phyloP scores from a whole-genome alignment of 2,113 vertebrate genomes.

The Siniperca knerii region DNA sequence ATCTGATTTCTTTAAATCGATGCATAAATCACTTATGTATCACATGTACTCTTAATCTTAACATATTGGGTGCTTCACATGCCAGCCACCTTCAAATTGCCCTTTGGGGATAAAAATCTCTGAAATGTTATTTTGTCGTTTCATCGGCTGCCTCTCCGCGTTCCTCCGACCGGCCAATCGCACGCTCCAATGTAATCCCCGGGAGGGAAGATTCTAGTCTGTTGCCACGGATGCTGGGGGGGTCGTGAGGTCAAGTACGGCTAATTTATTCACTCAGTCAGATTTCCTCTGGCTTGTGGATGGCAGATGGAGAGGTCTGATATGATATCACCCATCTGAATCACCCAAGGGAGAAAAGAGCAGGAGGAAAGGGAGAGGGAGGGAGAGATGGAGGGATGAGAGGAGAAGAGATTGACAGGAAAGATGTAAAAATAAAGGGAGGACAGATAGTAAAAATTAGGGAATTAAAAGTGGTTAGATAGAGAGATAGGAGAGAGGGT shows the following conservation, averaged over 20 bases:
- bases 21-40: slow-evolving; percentile 13
- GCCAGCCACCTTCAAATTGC: slow-evolving; percentile 76
- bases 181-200: slow-evolving; percentile 76
- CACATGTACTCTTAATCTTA: slow-evolving; percentile 48
- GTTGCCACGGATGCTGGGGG: slow-evolving; percentile 74
- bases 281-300: slow-evolving; percentile 84
- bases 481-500: slow-evolving; percentile 60
- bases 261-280: slow-evolving; percentile 90
- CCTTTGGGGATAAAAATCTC: slow-evolving; percentile 78
- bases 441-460: slow-evolving; percentile 69
- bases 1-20: slow-evolving; percentile 24
- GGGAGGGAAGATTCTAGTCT: slow-evolving; percentile 74
- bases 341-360: slow-evolving; percentile 76
- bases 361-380: slow-evolving; percentile 33
- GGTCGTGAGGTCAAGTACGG: slow-evolving; percentile 85
- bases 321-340: slow-evolving; percentile 85
- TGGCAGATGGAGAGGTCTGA: slow-evolving; percentile 85
- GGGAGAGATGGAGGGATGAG: slow-evolving; percentile 63
- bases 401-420: slow-evolving; percentile 73
- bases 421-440: slow-evolving; percentile 62
- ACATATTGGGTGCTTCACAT: slow-evolving; percentile 64
- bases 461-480: slow-evolving; percentile 77
- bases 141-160: slow-evolving; percentile 67
- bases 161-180: slow-evolving; percentile 73
- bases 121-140: slow-evolving; percentile 75